phyloP scores from a whole-genome alignment of 2,888 invertebrate species.

The Caenorhabditis sp. region DNA sequence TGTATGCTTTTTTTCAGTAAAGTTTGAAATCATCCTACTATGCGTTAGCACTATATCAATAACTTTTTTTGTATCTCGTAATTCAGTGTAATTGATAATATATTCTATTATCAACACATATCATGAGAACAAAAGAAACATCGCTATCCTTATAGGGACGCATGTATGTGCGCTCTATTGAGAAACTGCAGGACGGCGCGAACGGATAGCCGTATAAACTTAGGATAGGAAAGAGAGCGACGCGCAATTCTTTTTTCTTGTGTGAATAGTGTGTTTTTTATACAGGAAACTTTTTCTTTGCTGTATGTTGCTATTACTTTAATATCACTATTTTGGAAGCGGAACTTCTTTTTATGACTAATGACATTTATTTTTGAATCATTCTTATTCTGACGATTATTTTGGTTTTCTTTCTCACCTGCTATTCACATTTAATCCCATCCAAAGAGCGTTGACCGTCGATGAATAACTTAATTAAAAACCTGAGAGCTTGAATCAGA shows the following conservation, averaged over 20 bases:
- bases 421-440: neutral
- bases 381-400: no score
- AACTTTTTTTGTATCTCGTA: no score
- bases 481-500: neutral
- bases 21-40: no score
- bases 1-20: no score
- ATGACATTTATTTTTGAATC: neutral
- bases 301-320: neutral
- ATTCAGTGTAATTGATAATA: no score
- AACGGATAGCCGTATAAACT: neutral
- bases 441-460: neutral
- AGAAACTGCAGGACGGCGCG: slow-evolving; percentile 3
- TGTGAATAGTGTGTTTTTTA: neutral
- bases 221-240: neutral
- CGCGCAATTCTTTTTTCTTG: neutral
- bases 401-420: neutral
- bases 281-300: neutral
- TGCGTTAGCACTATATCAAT: no score
- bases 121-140: neutral
- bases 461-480: neutral
- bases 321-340: neutral
- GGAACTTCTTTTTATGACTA: neutral
- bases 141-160: neutral
- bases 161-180: neutral
- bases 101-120: neutral